Conservation (phyloP, 2,888 invertebrate species). For the Drosophila helvetica region DNA sequence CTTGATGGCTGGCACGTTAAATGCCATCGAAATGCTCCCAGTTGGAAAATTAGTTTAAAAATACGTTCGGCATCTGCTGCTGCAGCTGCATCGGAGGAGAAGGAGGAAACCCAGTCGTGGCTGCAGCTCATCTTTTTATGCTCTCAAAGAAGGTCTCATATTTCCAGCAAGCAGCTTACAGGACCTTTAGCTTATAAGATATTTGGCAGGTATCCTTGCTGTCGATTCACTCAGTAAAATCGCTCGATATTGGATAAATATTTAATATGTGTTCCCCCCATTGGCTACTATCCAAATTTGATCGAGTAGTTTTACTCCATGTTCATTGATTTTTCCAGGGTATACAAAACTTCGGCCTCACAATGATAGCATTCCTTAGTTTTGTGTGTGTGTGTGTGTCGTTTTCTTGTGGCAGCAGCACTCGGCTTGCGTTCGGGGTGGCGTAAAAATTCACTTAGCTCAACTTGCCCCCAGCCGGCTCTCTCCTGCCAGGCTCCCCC, state of each 20-base stretch:
- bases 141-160: not conserved
- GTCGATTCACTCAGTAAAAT: no score
- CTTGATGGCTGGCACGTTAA: slow-evolving; percentile 56
- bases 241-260: not conserved
- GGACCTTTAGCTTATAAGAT: not conserved
- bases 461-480: slow-evolving; percentile 24
- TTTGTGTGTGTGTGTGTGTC: not conserved
- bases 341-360: not conserved
- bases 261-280: no score
- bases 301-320: no score
- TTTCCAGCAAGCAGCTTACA: not conserved
- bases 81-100: not conserved
- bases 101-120: slow-evolving; percentile 11
- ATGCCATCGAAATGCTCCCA: slow-evolving; percentile 71
- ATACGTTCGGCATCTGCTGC: slow-evolving; percentile 50
- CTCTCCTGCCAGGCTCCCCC: slow-evolving; percentile 1
- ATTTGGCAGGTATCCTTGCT: no score
- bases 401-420: slow-evolving; percentile 35
- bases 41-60: slow-evolving; percentile 80
- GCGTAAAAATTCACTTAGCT: slow-evolving; percentile 75
- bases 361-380: not conserved
- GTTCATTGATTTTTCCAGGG: not conserved
- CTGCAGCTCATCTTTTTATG: slow-evolving; percentile 11
- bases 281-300: no score
- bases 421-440: slow-evolving; percentile 63